Evolutionary conservation across 2,797 vertebrate genomes (phyloP).

Genomic region (Myotis daubentonii): DNA sequence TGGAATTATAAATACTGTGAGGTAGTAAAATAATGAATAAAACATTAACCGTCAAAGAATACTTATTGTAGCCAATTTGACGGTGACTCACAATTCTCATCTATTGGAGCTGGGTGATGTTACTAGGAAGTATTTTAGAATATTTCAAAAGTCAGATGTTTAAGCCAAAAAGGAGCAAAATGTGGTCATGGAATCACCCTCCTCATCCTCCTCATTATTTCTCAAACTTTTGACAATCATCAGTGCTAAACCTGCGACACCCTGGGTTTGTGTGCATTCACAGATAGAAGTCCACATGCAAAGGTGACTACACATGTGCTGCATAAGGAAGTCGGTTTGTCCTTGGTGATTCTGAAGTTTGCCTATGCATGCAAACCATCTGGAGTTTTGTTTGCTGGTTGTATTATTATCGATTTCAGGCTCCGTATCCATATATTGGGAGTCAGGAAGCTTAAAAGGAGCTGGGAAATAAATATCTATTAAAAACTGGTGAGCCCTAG

Average conservation of each 20-base stretch:
- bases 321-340: background rate
- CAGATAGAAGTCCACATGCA: background rate
- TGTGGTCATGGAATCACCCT: too few species aligned
- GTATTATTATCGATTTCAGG: background rate
- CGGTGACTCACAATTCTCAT: background rate
- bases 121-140: background rate
- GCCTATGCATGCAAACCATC: background rate
- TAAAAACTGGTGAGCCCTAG: background rate
- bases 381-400: background rate
- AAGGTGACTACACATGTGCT: fast-evolving
- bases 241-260: background rate
- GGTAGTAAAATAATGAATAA: conserved; percentile 59
- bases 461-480: background rate
- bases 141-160: background rate
- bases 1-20: conserved; percentile 58
- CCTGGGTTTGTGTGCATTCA: fast-evolving
- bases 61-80: conserved; percentile 22
- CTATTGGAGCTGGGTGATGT: background rate
- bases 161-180: background rate
- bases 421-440: background rate
- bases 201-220: background rate
- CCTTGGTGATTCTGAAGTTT: background rate
- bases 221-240: background rate
- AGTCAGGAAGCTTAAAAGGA: background rate
- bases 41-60: conserved; percentile 54